Evolutionary conservation across 2,113 vertebrate species (phyloP).

Genomic region (Himantopus leucocephalus): DNA sequence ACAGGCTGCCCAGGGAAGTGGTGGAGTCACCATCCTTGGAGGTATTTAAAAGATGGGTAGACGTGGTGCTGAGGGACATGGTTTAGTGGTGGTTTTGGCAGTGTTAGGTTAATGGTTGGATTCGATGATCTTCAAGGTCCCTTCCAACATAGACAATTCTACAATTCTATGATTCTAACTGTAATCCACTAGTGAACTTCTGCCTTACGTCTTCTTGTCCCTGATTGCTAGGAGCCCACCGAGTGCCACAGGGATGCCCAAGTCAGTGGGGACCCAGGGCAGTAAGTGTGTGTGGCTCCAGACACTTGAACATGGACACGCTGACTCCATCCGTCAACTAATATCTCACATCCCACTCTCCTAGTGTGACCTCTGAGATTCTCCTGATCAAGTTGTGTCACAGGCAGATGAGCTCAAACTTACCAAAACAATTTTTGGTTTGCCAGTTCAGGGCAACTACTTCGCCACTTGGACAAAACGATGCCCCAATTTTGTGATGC

Average conservation of each 20-base stretch:
- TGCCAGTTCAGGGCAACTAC: not conserved
- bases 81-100: not conserved
- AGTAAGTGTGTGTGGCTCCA: not conserved
- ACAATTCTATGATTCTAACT: too few species aligned
- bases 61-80: not conserved
- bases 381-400: not conserved
- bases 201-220: not conserved
- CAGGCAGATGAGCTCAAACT: not conserved
- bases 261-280: too few species aligned
- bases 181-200: accelerated
- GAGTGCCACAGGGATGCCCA: not conserved
- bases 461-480: not conserved
- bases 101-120: not conserved
- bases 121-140: not conserved
- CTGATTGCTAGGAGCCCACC: not conserved
- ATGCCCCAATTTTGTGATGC: not conserved
- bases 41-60: not conserved
- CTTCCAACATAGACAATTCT: not conserved
- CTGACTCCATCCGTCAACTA: not conserved
- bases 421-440: not conserved
- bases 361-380: not conserved
- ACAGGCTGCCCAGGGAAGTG: not conserved
- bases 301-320: not conserved
- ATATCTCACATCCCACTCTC: not conserved
- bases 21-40: not conserved